Evolutionary conservation across 1,140 invertebrate genomes (phyloP).

Genomic region (Drosophila kurseongensis): DNA sequence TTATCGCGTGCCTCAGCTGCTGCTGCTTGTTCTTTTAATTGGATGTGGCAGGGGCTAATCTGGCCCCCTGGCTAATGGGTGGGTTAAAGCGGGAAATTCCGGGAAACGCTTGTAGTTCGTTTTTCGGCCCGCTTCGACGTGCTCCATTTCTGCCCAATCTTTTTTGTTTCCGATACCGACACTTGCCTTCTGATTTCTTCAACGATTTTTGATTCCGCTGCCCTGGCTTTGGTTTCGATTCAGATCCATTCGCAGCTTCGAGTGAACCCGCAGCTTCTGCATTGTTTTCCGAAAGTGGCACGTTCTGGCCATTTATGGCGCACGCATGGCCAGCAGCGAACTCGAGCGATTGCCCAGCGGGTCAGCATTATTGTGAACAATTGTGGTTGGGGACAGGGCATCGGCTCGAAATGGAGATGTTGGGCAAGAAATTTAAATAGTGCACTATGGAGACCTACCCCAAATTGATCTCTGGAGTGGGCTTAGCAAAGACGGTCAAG

Average conservation of each 20-base stretch:
- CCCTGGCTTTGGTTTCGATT: not conserved
- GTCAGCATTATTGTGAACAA: slow-evolving; percentile 22
- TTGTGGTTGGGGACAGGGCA: not conserved
- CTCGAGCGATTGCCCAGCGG: slow-evolving; percentile 16
- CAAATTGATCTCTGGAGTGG: not conserved
- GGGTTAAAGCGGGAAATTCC: slow-evolving; percentile 25
- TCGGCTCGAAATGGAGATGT: slow-evolving; percentile 8
- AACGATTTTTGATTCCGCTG: slow-evolving; percentile 34
- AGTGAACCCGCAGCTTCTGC: slow-evolving; percentile 26
- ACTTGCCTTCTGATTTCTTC: slow-evolving; percentile 39
- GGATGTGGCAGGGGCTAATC: slow-evolving; percentile 1
- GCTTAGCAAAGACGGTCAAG: not conserved
- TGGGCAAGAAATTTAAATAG: slow-evolving; percentile 3
- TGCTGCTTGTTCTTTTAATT: slow-evolving; percentile 17
- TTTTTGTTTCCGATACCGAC: slow-evolving; percentile 33
- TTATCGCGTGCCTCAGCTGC: slow-evolving; percentile 27
- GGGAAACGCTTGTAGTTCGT: slow-evolving; percentile 12
- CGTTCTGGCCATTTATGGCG: slow-evolving; percentile 48
- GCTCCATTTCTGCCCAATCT: slow-evolving; percentile 34
- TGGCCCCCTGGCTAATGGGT: slow-evolving; percentile 18
- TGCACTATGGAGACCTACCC: not conserved
- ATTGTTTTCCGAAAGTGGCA: slow-evolving; percentile 41
- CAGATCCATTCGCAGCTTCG: slow-evolving; percentile 2
- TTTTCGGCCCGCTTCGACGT: slow-evolving; percentile 29
- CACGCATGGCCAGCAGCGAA: slow-evolving; percentile 32